Evolutionary conservation across 2,797 vertebrate genomes (phyloP).

Genomic region (Gymnothorax javanicus): DNA sequence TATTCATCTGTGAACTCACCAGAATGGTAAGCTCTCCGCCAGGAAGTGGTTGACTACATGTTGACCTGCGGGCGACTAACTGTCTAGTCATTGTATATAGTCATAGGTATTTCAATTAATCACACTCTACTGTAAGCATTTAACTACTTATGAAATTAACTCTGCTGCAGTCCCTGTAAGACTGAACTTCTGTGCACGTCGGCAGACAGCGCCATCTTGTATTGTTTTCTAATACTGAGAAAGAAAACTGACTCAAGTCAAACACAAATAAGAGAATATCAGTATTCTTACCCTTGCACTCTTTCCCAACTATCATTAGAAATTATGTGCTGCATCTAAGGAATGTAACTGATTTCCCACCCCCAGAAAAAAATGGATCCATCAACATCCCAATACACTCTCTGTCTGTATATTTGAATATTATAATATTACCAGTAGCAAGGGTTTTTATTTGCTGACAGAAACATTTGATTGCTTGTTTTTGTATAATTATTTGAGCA

Average conservation of each 20-base stretch:
- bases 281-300: not conserved
- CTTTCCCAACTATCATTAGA: not conserved
- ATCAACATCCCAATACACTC: not conserved
- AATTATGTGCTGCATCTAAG: not conserved
- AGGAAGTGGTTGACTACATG: too few species aligned
- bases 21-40: too few species aligned
- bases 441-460: not conserved
- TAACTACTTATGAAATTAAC: too few species aligned
- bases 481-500: conserved; percentile 1
- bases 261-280: not conserved
- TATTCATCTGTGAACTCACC: too few species aligned
- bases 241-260: not conserved
- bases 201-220: too few species aligned
- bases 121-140: too few species aligned
- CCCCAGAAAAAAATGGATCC: not conserved
- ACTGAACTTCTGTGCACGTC: not conserved
- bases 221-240: not conserved
- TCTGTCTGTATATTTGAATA: not conserved
- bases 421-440: not conserved
- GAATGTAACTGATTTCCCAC: not conserved
- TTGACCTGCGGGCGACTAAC: too few species aligned
- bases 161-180: not conserved
- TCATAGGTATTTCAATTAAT: too few species aligned
- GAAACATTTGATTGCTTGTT: not conserved
- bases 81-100: too few species aligned